These are phyloP conservation scores for Lanius ludovicianus DNA, from an alignment of 2,113 vertebrate genomes.

Conservation along the genomic window DNA sequence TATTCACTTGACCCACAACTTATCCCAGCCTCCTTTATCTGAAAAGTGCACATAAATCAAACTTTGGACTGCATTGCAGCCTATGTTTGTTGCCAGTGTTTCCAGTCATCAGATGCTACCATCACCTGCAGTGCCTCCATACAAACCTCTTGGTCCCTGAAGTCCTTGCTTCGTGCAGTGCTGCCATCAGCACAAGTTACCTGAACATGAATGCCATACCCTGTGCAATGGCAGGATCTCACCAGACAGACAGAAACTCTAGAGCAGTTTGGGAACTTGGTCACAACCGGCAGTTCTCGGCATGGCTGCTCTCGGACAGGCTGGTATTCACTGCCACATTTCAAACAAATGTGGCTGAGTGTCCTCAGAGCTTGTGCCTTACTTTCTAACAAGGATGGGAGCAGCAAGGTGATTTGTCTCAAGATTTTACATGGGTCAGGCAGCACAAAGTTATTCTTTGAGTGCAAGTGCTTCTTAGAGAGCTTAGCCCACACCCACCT, in stretches of 20 bases:
- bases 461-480: neutral
- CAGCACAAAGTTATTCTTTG: neutral
- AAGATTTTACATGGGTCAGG: neutral
- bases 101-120: neutral
- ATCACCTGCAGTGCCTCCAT: neutral
- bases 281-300: neutral
- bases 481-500: neutral
- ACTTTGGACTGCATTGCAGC: neutral
- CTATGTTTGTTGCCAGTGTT: neutral
- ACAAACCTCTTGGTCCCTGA: neutral
- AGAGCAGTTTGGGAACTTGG: neutral
- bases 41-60: neutral
- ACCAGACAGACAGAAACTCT: neutral
- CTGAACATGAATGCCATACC: neutral
- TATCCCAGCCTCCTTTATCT: conserved; percentile 12
- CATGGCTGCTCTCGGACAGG: neutral
- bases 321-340: neutral
- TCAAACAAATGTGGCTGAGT: neutral
- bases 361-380: neutral
- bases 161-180: neutral
- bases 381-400: neutral
- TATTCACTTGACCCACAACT: neutral
- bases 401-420: neutral
- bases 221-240: neutral
- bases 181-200: neutral